These are phyloP conservation scores for Diloba caeruleocephala DNA, from an alignment of 2,888 invertebrate genomes.

Conservation along the genomic window DNA sequence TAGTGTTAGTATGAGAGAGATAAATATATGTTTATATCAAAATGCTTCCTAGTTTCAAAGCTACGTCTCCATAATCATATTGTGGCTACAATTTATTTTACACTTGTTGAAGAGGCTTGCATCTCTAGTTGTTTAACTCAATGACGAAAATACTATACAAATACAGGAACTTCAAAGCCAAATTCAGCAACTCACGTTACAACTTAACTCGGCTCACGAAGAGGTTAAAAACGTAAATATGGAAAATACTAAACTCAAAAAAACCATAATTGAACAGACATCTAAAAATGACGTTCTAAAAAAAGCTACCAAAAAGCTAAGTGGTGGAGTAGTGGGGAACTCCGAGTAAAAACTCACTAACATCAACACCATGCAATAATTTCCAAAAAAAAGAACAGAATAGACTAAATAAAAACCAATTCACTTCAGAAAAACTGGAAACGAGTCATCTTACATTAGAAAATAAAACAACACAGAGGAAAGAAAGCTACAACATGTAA, in stretches of 20 bases:
- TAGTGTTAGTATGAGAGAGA: no score
- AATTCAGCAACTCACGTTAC: neutral
- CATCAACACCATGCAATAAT: neutral
- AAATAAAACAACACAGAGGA: neutral
- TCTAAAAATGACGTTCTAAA: neutral
- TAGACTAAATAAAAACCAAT: neutral
- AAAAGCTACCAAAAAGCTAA: neutral
- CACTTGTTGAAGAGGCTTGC: no score
- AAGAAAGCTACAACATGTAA: neutral
- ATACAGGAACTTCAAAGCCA: conserved; percentile 1
- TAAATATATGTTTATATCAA: no score
- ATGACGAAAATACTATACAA: neutral
- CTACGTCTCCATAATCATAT: no score
- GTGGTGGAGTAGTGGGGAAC: neutral
- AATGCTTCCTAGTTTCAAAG: no score
- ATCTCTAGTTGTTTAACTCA: no score
- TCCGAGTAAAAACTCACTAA: neutral
- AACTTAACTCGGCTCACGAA: conserved; percentile 5
- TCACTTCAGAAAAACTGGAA: neutral
- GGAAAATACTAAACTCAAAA: conserved; percentile 6
- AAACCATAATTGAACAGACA: neutral
- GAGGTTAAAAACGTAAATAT: conserved; percentile 2
- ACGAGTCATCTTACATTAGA: neutral
- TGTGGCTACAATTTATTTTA: no score
- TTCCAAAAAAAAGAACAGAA: neutral